Evolutionary conservation across 2,113 vertebrate genomes (phyloP).

Genomic region (Mastomys coucha): DNA sequence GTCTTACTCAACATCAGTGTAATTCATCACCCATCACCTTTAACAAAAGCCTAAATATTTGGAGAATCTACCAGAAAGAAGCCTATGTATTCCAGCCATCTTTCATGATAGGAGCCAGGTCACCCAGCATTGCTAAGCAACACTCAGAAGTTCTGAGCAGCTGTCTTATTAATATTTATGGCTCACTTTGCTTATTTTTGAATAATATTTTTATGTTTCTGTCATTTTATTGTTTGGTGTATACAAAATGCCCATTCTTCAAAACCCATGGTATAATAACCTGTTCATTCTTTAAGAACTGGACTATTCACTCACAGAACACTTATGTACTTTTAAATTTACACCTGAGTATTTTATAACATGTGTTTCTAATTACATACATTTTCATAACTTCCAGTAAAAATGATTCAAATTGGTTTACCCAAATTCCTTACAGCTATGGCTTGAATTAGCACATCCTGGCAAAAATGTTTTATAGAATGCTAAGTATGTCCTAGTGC

Average conservation of each 20-base stretch:
- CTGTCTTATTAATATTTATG: neutral
- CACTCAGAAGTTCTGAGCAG: neutral
- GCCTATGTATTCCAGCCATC: neutral
- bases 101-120: neutral
- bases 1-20: neutral
- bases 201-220: neutral
- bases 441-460: constrained; percentile 22
- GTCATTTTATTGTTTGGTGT: neutral
- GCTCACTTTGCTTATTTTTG: neutral
- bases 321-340: neutral
- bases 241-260: neutral
- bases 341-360: constrained; percentile 25
- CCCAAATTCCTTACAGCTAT: neutral
- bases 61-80: neutral
- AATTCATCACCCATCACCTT: neutral
- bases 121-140: neutral
- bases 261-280: neutral
- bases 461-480: constrained; percentile 25
- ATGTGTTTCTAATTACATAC: constrained; percentile 31
- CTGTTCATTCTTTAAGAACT: neutral
- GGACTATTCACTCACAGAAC: neutral
- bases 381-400: constrained; percentile 34
- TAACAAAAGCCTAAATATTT: neutral
- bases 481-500: neutral
- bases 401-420: constrained; percentile 3